A percentile compares a stretch with the other conserved stretches of the same genome.
These are phyloP conservation scores for Zygogramma bicolorata DNA, from an alignment of 2,888 invertebrate species.

Conservation along the genomic window DNA sequence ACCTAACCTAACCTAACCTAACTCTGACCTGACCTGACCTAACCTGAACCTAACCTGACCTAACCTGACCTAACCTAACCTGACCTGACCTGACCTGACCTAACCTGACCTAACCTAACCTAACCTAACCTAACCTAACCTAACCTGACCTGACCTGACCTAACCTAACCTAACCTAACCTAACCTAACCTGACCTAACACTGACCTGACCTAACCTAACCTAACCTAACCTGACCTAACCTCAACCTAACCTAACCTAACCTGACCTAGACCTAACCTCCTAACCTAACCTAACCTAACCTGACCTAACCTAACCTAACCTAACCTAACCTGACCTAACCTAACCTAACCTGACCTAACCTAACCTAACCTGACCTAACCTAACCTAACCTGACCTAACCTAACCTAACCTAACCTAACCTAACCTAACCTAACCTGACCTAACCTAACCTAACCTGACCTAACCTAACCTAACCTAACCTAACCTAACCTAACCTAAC, in stretches of 20 bases:
- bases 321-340: constrained; percentile 25
- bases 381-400: constrained; percentile 19
- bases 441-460: constrained; percentile 21
- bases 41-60: constrained; percentile 33
- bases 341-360: constrained; percentile 20
- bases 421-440: constrained; percentile 21
- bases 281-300: constrained; percentile 24
- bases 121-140: constrained; percentile 42
- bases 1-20: constrained; percentile 36
- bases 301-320: constrained; percentile 27
- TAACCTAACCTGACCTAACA: constrained; percentile 50
- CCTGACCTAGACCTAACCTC: constrained; percentile 19
- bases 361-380: constrained; percentile 22
- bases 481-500: constrained; percentile 25
- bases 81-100: constrained; percentile 28
- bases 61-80: constrained; percentile 31
- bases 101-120: constrained; percentile 32
- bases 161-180: constrained; percentile 52
- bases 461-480: constrained; percentile 22
- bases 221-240: constrained; percentile 29
- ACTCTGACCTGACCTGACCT: constrained; percentile 24
- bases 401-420: constrained; percentile 21
- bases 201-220: constrained; percentile 46
- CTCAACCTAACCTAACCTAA: constrained; percentile 27
- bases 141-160: constrained; percentile 51